phyloP scores from a whole-genome alignment of 2,888 invertebrate species.

The Lasiommata megera region DNA sequence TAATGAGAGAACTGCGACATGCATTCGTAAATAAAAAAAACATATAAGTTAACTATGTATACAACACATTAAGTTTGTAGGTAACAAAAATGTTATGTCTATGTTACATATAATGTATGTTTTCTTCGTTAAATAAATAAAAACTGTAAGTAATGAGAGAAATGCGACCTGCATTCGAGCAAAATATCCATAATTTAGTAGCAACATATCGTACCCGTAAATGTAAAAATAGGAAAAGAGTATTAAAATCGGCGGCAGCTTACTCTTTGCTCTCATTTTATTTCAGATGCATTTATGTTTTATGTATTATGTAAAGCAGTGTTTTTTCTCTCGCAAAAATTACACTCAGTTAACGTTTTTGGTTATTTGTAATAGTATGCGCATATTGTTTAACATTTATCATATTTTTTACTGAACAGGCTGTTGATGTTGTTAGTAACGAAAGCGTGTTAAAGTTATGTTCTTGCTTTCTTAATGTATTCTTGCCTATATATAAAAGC shows the following conservation, averaged over 20 bases:
- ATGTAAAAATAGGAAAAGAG: conserved; percentile 4
- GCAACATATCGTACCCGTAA: background rate
- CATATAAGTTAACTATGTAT: too few relatives aligned
- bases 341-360: conserved; percentile 1
- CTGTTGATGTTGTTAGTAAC: too few relatives aligned
- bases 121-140: background rate
- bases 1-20: conserved; percentile 1
- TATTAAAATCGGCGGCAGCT: conserved; percentile 9
- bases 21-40: too few relatives aligned
- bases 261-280: conserved; percentile 6
- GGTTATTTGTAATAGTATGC: background rate
- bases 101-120: too few relatives aligned
- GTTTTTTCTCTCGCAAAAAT: conserved; percentile 5
- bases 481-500: too few relatives aligned
- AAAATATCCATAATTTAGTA: background rate
- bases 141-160: background rate
- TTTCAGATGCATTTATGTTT: conserved; percentile 10
- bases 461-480: too few relatives aligned
- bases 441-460: too few relatives aligned
- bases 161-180: conserved; percentile 7
- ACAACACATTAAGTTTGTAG: too few relatives aligned
- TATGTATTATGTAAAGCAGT: conserved; percentile 9
- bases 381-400: background rate
- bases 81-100: background rate
- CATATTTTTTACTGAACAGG: too few relatives aligned